Evolutionary conservation across 2,797 vertebrate genomes (phyloP), one percentile per base, ranked within the genome.

Genomic region (Hozukius guyotensis): DNA sequence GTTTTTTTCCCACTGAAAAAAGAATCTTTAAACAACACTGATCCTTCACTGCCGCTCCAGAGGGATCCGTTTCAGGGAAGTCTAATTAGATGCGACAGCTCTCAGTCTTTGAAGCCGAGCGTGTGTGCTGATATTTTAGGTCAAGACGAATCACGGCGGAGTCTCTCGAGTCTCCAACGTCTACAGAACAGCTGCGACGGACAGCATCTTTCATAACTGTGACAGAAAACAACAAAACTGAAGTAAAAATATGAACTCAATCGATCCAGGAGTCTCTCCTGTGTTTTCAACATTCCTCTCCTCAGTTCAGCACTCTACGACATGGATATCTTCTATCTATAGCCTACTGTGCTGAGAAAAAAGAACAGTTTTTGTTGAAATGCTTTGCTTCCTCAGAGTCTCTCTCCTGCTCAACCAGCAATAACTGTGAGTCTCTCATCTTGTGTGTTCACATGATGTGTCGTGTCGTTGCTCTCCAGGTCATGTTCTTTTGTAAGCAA

Each of bases 261-360:
- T 42, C 4, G 9, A 79, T 31, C 49, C 70, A 20, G 61, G 65
- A 31, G 53, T 59, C 57, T 77, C 13, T 71, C 22, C 18, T 36
- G 3, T 56, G 46, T 55, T 56, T 67, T 82, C 46, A 72, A 67
- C 87, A 77, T 84, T 88, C 82, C 86, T 65, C n/a, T 71, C 6
- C 12, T 78, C 36, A 12, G n/a, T 74, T 52, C 72, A 75, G 59
- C 13, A 0, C 22, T 38, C 36, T 38, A 14, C 27, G 25, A 84
- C 83, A 55, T 60, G 77, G 75, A 83, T 77, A 67, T 57, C 64
- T 72, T 82, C 5, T 36, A 29, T 77, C 52, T 75, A 71, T 66
- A 49, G 11, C 32, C 1, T 1, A 13, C 4, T 6, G 27, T 13
- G 36, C 74, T 73, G 73, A 64, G 22, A 11, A 22, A 67, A 69